Conservation (phyloP, 2,113 vertebrate genomes). For the Mystacornis crossleyi region DNA sequence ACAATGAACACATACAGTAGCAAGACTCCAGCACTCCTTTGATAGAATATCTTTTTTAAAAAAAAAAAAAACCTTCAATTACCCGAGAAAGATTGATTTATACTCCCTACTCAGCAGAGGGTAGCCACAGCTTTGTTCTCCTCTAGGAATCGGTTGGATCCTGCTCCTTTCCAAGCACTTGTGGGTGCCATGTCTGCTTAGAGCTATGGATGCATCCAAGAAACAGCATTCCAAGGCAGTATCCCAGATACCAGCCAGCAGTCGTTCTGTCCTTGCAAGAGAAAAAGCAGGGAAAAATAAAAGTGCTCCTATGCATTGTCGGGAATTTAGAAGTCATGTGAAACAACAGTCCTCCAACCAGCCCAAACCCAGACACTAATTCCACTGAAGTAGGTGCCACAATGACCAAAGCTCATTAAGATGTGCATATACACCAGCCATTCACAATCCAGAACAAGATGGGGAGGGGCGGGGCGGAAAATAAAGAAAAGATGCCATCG, state of each 20-base stretch:
- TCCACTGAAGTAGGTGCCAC: slow-evolving; percentile 41
- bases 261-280: not conserved
- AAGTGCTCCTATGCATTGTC: slow-evolving; percentile 58
- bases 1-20: slow-evolving; percentile 23
- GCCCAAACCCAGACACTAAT: not conserved
- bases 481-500: not conserved
- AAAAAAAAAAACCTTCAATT: not conserved
- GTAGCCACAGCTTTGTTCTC: not conserved
- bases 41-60: not conserved
- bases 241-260: slow-evolving; percentile 6
- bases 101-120: not conserved
- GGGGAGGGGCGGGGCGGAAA: accelerated
- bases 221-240: not conserved
- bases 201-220: not conserved
- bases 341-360: not conserved
- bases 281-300: slow-evolving; percentile 18
- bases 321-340: not conserved
- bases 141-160: not conserved
- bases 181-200: not conserved
- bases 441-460: not conserved
- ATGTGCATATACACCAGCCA: slow-evolving; percentile 32
- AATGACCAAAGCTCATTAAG: slow-evolving; percentile 23
- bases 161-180: not conserved
- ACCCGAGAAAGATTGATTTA: not conserved
- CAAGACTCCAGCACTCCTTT: slow-evolving; percentile 7